Percentiles rank a stretch among this genome's conserved stretches.
These are phyloP conservation scores for Leptatherina wallacei DNA, from an alignment of 2,797 vertebrate genomes.

Conservation along the genomic window DNA sequence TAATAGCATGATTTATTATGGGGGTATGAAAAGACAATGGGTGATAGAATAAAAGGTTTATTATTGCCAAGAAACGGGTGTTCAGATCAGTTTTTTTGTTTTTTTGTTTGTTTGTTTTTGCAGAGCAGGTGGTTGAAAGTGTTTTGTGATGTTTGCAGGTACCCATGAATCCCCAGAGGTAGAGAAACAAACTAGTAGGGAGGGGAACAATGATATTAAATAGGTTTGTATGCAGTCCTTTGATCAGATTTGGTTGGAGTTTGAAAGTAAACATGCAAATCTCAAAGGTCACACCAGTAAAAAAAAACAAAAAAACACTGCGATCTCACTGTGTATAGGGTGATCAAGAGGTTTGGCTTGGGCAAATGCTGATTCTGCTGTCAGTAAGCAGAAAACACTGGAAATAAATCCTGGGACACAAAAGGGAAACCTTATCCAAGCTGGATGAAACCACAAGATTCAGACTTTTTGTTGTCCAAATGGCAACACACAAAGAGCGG, in stretches of 20 bases:
- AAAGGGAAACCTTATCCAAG: conserved; percentile 12
- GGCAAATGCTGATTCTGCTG: conserved; percentile 25
- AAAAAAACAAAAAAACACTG: conserved; percentile 30
- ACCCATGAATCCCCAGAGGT: conserved; percentile 1
- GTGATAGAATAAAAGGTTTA: conserved; percentile 22
- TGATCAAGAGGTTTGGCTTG: conserved; percentile 10
- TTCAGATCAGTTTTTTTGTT: not conserved
- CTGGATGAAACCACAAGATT: conserved; percentile 18
- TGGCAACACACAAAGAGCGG: not conserved
- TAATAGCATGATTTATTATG: conserved; percentile 27
- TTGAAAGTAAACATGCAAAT: conserved; percentile 5
- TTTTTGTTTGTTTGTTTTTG: not conserved
- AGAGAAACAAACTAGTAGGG: conserved; percentile 5
- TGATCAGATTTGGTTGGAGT: conserved; percentile 18
- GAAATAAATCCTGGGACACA: conserved; percentile 33
- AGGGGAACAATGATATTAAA: not conserved
- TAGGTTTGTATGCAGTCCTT: conserved; percentile 9
- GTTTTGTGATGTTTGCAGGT: conserved; percentile 5
- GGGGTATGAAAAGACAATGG: not conserved
- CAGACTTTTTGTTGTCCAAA: conserved; percentile 23
- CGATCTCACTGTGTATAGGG: conserved; percentile 27
- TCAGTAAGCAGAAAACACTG: conserved; percentile 19
- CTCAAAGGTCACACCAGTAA: conserved; percentile 22
- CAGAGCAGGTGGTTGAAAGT: conserved; percentile 14
- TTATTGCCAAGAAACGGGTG: conserved; percentile 35